A percentile compares a stretch with the other conserved stretches of the same genome.
Conservation (phyloP, 1,140 invertebrate genomes). For the Pseudomyrmex sp. region DNA sequence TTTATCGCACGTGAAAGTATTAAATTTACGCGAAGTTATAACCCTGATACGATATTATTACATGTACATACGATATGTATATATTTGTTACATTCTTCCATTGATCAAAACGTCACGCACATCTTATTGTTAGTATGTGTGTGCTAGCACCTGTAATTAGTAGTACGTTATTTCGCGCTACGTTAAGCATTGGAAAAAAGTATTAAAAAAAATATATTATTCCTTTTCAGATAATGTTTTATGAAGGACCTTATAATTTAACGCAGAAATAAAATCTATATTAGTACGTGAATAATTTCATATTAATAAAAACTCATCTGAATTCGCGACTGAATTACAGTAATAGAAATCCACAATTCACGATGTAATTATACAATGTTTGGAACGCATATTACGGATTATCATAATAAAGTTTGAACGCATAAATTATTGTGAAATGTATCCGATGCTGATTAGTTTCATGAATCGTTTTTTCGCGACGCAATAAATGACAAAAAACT, state of each 20-base stretch:
- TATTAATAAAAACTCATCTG: conserved; percentile 38
- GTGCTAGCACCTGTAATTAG: conserved; percentile 22
- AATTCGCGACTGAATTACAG: conserved; percentile 29
- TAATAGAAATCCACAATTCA: conserved; percentile 61
- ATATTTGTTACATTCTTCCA: background rate
- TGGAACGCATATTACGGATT: conserved; percentile 57
- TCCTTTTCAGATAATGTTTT: background rate
- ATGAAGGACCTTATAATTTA: conserved; percentile 25
- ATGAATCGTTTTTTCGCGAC: conserved; percentile 15
- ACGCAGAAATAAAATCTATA: conserved; percentile 23
- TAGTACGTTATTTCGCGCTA: conserved; percentile 1
- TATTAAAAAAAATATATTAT: conserved; percentile 16
- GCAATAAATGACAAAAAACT: conserved; percentile 29
- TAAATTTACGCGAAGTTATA: conserved; percentile 2
- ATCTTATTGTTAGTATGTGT: background rate
- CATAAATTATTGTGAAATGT: conserved; percentile 56
- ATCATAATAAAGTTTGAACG: conserved; percentile 58
- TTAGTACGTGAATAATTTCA: conserved; percentile 1
- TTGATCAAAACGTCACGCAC: background rate
- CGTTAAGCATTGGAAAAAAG: background rate
- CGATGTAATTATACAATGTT: conserved; percentile 54
- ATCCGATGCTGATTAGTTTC: conserved; percentile 54
- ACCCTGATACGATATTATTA: background rate
- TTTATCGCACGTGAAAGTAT: background rate
- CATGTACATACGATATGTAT: background rate